Evolutionary conservation across 2,113 vertebrate genomes (phyloP).

Genomic region (Leptocoma aspasia): DNA sequence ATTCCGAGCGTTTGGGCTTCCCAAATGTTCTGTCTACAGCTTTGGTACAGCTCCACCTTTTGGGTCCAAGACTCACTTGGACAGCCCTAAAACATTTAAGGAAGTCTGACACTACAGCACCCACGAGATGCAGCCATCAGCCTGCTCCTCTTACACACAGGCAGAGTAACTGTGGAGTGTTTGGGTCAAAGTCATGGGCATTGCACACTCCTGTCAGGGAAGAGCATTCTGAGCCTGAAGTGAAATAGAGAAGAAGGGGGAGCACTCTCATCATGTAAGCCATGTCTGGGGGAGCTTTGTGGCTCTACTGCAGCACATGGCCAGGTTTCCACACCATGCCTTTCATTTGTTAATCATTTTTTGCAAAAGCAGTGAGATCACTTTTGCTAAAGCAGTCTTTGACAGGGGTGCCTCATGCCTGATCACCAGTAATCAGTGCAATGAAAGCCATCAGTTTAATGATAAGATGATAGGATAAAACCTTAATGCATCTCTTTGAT

Average conservation of each 20-base stretch:
- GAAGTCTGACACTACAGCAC: background rate
- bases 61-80: background rate
- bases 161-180: background rate
- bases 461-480: background rate
- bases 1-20: background rate
- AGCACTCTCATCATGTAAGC: background rate
- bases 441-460: background rate
- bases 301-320: background rate
- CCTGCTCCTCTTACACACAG: background rate
- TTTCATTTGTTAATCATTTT: too few species aligned
- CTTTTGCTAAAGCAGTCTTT: background rate
- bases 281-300: background rate
- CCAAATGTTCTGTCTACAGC: background rate
- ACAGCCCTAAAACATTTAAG: background rate
- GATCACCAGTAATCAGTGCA: background rate
- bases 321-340: accelerated
- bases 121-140: background rate
- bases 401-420: background rate
- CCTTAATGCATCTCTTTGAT: background rate
- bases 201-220: accelerated
- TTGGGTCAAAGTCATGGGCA: background rate
- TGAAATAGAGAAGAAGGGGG: background rate
- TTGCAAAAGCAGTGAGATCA: background rate
- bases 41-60: background rate
- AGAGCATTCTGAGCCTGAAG: background rate